Evolutionary conservation across 2,888 invertebrate genomes (phyloP).

Genomic region (Cosmorhoe ocellata): DNA sequence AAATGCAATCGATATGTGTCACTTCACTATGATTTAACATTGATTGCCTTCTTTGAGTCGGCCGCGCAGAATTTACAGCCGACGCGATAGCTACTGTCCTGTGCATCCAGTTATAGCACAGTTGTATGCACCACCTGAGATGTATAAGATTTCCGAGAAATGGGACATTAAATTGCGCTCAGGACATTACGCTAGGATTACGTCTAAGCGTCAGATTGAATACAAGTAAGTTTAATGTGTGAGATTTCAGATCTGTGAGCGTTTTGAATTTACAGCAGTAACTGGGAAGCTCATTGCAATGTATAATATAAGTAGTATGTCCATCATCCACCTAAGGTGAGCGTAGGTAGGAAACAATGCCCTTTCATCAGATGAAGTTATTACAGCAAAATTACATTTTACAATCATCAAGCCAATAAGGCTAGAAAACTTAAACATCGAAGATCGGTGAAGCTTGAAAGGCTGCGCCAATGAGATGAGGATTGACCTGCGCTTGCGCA

Average conservation of each 20-base stretch:
- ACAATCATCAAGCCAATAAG: slow-evolving; percentile 30
- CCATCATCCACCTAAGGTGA: too few species aligned
- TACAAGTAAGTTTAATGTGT: slow-evolving; percentile 34
- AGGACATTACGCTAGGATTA: slow-evolving; percentile 55
- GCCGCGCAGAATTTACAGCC: slow-evolving; percentile 70
- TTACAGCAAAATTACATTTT: slow-evolving; percentile 24
- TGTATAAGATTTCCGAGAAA: slow-evolving; percentile 53
- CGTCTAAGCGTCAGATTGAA: slow-evolving; percentile 40
- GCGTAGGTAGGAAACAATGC: too few species aligned
- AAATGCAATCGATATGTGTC: slow-evolving; percentile 59
- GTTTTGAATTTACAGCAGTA: slow-evolving; percentile 6
- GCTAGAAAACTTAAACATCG: slow-evolving; percentile 27
- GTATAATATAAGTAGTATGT: too few species aligned
- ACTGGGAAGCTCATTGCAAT: neutral
- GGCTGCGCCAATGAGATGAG: slow-evolving; percentile 44
- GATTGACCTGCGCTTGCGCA: slow-evolving; percentile 44
- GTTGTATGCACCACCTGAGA: slow-evolving; percentile 39
- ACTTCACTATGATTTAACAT: slow-evolving; percentile 71
- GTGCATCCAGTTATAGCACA: slow-evolving; percentile 46
- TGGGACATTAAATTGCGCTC: slow-evolving; percentile 48
- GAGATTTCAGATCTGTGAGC: slow-evolving; percentile 10
- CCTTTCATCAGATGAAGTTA: slow-evolving; percentile 11
- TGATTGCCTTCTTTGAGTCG: slow-evolving; percentile 69
- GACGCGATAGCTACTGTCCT: slow-evolving; percentile 58
- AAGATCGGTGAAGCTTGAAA: slow-evolving; percentile 24